Conservation (phyloP, 2,888 invertebrate species). For the Adineta ricciae region DNA sequence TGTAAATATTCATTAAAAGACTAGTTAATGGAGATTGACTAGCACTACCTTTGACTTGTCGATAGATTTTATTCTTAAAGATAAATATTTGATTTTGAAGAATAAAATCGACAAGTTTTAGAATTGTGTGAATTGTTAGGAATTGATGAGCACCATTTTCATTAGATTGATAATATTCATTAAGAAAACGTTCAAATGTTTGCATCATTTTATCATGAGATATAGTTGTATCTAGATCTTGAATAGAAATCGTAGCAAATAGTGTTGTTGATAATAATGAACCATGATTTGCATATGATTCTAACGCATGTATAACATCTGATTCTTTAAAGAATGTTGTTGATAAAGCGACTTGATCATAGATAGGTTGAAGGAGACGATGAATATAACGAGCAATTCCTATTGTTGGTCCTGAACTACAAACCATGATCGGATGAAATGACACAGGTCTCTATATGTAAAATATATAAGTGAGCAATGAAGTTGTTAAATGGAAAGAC, state of each 20-base stretch:
- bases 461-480: no score
- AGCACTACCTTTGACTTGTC: background rate
- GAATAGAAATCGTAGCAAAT: background rate
- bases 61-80: background rate
- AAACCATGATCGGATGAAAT: background rate
- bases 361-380: background rate
- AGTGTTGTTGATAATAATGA: background rate
- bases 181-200: background rate
- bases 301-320: background rate
- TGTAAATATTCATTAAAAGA: background rate
- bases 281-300: background rate
- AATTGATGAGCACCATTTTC: no score
- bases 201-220: background rate
- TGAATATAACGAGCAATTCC: background rate
- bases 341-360: background rate
- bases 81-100: background rate
- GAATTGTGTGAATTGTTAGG: background rate
- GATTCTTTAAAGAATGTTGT: background rate
- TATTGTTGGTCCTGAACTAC: background rate
- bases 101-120: background rate
- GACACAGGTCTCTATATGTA: no score
- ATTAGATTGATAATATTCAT: no score
- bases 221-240: background rate
- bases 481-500: no score
- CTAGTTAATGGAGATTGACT: background rate